Conservation (phyloP, 2,113 vertebrate genomes). For the Burhinus bistriatus region DNA sequence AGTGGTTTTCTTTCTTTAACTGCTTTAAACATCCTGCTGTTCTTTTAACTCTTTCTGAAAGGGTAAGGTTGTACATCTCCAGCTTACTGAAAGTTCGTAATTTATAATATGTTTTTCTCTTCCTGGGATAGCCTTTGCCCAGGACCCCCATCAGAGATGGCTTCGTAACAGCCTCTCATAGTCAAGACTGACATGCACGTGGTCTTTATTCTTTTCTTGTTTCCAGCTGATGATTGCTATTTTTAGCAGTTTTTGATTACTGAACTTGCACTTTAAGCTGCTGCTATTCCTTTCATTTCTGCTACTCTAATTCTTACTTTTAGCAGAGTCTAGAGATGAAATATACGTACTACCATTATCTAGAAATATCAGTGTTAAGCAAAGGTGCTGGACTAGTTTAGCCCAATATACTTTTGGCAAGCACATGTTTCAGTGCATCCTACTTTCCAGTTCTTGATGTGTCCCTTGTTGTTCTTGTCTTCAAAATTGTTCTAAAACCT, state of each 20-base stretch:
- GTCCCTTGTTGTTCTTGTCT: not conserved
- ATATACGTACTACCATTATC: fast-evolving
- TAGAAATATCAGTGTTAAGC: not conserved
- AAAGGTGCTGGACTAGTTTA: not conserved
- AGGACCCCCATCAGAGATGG: not conserved
- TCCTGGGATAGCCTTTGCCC: not conserved
- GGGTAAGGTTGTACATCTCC: not conserved
- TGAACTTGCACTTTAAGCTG: not conserved
- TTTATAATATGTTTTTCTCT: not conserved
- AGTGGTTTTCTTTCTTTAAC: not conserved
- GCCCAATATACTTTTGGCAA: not conserved
- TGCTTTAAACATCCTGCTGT: not conserved
- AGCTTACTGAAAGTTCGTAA: not conserved
- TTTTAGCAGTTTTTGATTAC: not conserved
- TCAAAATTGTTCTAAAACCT: not conserved
- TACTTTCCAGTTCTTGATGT: not conserved
- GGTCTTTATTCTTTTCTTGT: not conserved
- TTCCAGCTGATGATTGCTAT: not conserved
- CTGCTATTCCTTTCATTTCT: not conserved
- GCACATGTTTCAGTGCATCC: not conserved
- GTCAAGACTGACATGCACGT: not conserved
- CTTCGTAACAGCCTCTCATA: not conserved
- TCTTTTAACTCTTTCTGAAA: not conserved
- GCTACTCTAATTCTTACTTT: not conserved
- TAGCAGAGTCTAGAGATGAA: not conserved